Evolutionary conservation across 2,797 vertebrate species (phyloP), one percentile per base, ranked within the genome.

Genomic region (Platalea minor): DNA sequence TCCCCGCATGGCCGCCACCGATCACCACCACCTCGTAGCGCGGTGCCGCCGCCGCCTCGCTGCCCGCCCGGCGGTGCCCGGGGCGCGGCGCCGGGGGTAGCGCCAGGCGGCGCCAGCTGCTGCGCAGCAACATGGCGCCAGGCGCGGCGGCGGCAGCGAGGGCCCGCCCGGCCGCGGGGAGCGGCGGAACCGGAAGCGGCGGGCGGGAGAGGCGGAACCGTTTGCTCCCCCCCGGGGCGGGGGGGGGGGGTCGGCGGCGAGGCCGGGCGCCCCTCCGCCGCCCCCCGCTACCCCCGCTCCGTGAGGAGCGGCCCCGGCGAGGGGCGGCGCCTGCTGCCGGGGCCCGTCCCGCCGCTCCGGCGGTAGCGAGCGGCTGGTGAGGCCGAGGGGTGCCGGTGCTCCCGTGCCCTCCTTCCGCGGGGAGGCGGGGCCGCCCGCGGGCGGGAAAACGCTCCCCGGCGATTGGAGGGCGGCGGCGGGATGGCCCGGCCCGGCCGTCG

Each of bases 1-100:
- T 98, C 97, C 98, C 99, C 87, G 96, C 96, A 6, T 96, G 98
- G 57, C 98, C 98, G 7, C 98, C 98, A 9, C 98, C 98, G 59
- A 98, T 91, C 19, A 98, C 97, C 7, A 98, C 69, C 73, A 98
- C 98, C 24, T 98, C 98, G 56, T 95, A 96, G 29, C 14, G 61
- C 33, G 53, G 11, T 3, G 35, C 16, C 8, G 18, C 20, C 72
- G 43, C 59, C 7, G 48, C 60, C 8, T 28, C 70, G 5, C 24
- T 26, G 29, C 60, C 15, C 15, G 61, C 76, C 17, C 68, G 13
- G 35, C 80, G 75, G 11, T 9, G 31, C 57, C 50, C 33, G 2
- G 15, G 10, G 5, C 20, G 18, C 39, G 17, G 19, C 7, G 7
- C 14, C 39, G 11, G 7, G 26, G 31, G 1, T 1, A 17, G 43